Evolutionary conservation across 2,113 vertebrate species (phyloP).

Genomic region (Lycocorax pyrrhopterus): DNA sequence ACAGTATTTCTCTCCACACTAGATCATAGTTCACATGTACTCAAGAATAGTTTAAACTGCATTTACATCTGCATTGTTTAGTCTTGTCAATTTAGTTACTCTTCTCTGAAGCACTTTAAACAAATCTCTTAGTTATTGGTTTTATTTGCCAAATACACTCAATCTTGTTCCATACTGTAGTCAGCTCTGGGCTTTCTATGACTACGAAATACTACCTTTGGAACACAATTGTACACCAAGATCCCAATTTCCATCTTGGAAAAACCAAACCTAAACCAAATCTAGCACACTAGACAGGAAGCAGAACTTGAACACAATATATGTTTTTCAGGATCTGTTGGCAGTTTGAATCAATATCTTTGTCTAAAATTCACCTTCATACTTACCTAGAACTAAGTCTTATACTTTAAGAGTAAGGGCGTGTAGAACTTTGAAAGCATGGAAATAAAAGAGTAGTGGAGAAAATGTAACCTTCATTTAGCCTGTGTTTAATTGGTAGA

Average conservation of each 20-base stretch:
- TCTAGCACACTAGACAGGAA: neutral
- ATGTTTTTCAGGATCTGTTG: neutral
- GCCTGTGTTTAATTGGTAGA: neutral
- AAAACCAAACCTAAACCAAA: neutral
- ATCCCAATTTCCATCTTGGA: neutral
- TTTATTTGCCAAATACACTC: neutral
- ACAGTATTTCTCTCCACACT: neutral
- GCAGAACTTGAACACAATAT: neutral
- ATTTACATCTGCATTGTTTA: neutral
- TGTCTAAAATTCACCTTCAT: neutral
- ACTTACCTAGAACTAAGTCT: neutral
- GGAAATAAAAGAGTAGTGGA: neutral
- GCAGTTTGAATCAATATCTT: neutral
- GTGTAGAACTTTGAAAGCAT: neutral
- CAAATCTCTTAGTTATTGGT: neutral
- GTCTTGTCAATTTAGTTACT: neutral
- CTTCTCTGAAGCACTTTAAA: neutral
- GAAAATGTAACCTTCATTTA: neutral
- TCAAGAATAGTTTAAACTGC: neutral
- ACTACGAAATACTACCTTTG: neutral
- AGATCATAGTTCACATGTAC: neutral
- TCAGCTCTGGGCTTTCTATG: neutral
- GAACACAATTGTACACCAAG: neutral
- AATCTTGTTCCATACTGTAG: neutral
- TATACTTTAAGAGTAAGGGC: neutral